Percentiles rank a stretch among this genome's conserved stretches.
Conservation (phyloP, 1,140 invertebrate genomes). For the Centruroides vittatus region DNA sequence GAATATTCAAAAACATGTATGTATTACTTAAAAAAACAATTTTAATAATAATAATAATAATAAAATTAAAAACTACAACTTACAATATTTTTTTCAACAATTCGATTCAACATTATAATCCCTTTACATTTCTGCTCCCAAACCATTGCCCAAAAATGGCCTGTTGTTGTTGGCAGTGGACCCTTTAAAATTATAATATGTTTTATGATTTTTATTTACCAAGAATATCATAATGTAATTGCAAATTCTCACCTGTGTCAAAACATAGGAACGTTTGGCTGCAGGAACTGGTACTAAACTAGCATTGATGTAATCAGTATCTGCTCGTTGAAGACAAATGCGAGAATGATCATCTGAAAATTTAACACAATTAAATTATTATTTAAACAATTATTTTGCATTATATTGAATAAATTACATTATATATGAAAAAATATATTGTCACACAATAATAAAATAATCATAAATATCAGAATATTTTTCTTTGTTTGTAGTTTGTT, state of each 20-base stretch:
- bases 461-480: too few relatives aligned
- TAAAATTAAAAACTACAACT: background rate
- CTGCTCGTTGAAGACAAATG: slow-evolving; percentile 55
- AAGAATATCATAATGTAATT: too few relatives aligned
- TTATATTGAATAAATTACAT: too few relatives aligned
- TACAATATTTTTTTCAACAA: slow-evolving; percentile 68
- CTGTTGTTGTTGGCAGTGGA: slow-evolving; percentile 65
- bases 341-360: slow-evolving; percentile 63
- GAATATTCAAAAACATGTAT: too few relatives aligned
- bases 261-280: slow-evolving; percentile 75
- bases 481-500: too few relatives aligned
- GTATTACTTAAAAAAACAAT: too few relatives aligned
- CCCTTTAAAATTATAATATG: slow-evolving; percentile 50
- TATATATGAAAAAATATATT: too few relatives aligned
- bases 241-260: slow-evolving; percentile 36
- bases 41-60: too few relatives aligned
- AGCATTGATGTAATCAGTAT: slow-evolving; percentile 75
- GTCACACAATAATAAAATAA: too few relatives aligned
- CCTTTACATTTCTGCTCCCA: slow-evolving; percentile 87
- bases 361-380: background rate
- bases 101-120: slow-evolving; percentile 88
- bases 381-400: too few relatives aligned
- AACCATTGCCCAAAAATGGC: slow-evolving; percentile 95
- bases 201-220: too few relatives aligned
- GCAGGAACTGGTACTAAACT: slow-evolving; percentile 45